A percentile compares a stretch with the other conserved stretches of the same genome.
phyloP scores from a whole-genome alignment of 2,797 vertebrate genomes.

The Pangasius sanitwongsei region DNA sequence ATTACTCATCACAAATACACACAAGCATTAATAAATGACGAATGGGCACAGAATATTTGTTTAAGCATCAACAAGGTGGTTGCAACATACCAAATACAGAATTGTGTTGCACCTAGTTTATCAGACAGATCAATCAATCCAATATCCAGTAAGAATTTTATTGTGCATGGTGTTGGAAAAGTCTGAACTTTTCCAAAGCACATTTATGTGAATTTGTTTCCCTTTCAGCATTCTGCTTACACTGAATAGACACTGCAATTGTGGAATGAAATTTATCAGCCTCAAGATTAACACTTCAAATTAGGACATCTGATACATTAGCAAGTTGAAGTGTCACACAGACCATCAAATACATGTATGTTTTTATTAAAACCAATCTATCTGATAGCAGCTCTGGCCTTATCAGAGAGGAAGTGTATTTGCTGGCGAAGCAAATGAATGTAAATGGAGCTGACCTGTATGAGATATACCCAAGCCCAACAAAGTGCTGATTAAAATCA shows the following conservation, averaged over 20 bases:
- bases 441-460: neutral
- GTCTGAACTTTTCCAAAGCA: neutral
- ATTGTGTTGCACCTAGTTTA: neutral
- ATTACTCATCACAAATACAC: neutral
- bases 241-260: neutral
- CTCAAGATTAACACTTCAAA: neutral
- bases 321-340: neutral
- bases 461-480: neutral
- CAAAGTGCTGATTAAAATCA: neutral
- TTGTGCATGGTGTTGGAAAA: neutral
- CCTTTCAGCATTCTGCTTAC: neutral
- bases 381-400: neutral
- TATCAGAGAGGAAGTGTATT: neutral
- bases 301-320: neutral
- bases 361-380: neutral
- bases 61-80: neutral
- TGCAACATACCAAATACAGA: neutral
- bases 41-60: neutral
- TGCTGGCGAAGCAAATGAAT: neutral
- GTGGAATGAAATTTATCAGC: neutral
- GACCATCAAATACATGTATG: neutral
- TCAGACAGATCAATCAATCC: neutral
- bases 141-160: neutral
- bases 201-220: neutral
- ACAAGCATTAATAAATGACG: slow-evolving; percentile 10